Evolutionary conservation across 1,140 invertebrate genomes (phyloP), one percentile per base, ranked within the genome.

Genomic region (Conopomorpha cramerella): DNA sequence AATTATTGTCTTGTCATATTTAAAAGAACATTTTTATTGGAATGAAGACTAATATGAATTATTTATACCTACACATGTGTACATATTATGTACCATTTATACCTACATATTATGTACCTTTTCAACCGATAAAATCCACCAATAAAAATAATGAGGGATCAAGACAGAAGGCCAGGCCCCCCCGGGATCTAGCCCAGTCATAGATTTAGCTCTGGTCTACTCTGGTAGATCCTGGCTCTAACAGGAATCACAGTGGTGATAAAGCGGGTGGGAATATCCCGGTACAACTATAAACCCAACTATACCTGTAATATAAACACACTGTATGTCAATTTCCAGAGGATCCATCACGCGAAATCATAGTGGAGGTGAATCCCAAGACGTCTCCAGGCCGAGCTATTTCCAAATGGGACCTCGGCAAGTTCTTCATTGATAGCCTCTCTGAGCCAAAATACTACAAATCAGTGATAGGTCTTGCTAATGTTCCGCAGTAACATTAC

Each of bases 331-430:
- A 13, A 32, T 28, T 39, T 39, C 12, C 51, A 87, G 86, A 86
- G 50, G 57, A 77, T 18, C 80, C 81, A n/a, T 77, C 70, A 42
- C 44, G 72, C 2, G 74, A 83, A 15, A 83, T 84, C 36, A 64
- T 68, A 16, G 56, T 85, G 3, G 58, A 70, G 26, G 53, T 84
- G 4, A 81, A 84, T 48, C 71, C 82, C 23, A 81, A 85, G 34
- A 79, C 81, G 31, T 81, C 81, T 2, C 84, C 87, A 2, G 87
- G 87, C 11, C 78, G 84, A 4, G 57, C 74, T 19, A 82, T 92
- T 18, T 88, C 89, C 1, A 92, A 91, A 46, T 71, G 84, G 58
- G 86, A 90, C 59, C 77, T 93, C 23, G 90, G 84, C 2, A 77
- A 81, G 41, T 91, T 93, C 63, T 79, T 93, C 36, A 80, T 93